Base-by-base conservation (phyloP, 2,797 vertebrate species). In the Enteromius fasciolatus region DNA sequence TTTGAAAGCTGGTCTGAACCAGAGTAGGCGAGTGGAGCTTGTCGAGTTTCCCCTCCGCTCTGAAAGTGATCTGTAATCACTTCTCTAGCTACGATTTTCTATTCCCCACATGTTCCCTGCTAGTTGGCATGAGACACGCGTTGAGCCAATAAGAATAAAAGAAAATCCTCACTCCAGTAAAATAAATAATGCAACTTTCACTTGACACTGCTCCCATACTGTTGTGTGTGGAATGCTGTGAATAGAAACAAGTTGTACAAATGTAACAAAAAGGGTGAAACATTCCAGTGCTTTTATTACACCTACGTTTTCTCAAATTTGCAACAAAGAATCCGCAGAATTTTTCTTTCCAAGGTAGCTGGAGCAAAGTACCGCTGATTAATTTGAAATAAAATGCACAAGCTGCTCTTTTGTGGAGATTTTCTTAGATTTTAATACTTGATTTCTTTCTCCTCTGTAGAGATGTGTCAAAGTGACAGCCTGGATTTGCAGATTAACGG, bases 401-500 rank as follows among this genome's bases (percentile, higher is more conserved):
- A 73, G 33, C 48, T 54, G 5, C 18, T 33, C 10, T 70, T 70
- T 18, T 48, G 17, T 6, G 4, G 46, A n/a, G 23, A 52, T 36
- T 8, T 52, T 20, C 31, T 23, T 57, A 33, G 23, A 23, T 54
- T 7, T 23, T 75, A 20, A 74, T 12, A 15, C 72, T 39, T 39
- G 33, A 12, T 57, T 76, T 5, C 4, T 46, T 46, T 61, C n/a
- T 25, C 10, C 25, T 73, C 36, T 1, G 12, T 33, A 82, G 76
- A 82, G 36, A 59, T 39, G 28, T 79, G 82, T 81, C 46, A 36
- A 39, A 82, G 91, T 0, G 94, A 93, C 84, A 73, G 86, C 66
- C 14, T 89, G 12, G 96, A 97, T 1, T 88, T 97, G 52, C 97
- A 98, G 88, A 92, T 96, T 86, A 99, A 98, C 9, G 97, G 97